Conservation (phyloP, 2,113 vertebrate species). For the Peromyscus leucopus region DNA sequence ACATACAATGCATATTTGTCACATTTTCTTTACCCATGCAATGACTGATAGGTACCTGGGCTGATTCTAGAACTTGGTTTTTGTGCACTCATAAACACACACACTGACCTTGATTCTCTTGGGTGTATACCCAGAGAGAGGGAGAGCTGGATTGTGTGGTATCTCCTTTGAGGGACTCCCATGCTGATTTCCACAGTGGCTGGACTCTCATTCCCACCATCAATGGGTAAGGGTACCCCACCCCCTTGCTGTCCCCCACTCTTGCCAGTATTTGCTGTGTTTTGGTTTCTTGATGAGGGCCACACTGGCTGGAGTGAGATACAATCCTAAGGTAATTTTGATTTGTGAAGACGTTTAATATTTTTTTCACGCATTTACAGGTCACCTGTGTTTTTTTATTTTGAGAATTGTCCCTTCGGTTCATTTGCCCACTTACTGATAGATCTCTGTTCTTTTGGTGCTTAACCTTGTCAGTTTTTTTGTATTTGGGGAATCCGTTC, state of each 20-base stretch:
- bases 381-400: neutral
- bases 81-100: neutral
- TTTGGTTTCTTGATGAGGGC: neutral
- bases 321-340: neutral
- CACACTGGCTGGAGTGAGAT: neutral
- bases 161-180: neutral
- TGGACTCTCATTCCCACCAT: neutral
- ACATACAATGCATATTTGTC: neutral
- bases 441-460: neutral
- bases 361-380: neutral
- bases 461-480: neutral
- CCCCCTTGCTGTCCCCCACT: rapidly evolving
- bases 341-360: neutral
- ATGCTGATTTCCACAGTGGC: neutral
- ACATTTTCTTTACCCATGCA: neutral
- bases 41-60: neutral
- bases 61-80: neutral
- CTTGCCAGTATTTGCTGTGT: neutral
- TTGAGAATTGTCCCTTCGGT: neutral
- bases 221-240: too few species aligned
- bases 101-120: neutral
- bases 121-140: neutral
- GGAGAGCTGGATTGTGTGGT: too few species aligned
- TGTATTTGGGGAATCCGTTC: neutral
- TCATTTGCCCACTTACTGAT: neutral